Percentiles rank a stretch among this genome's conserved stretches.
Evolutionary conservation across 1,140 invertebrate genomes (phyloP).

Genomic region (Leptinotarsa texana): DNA sequence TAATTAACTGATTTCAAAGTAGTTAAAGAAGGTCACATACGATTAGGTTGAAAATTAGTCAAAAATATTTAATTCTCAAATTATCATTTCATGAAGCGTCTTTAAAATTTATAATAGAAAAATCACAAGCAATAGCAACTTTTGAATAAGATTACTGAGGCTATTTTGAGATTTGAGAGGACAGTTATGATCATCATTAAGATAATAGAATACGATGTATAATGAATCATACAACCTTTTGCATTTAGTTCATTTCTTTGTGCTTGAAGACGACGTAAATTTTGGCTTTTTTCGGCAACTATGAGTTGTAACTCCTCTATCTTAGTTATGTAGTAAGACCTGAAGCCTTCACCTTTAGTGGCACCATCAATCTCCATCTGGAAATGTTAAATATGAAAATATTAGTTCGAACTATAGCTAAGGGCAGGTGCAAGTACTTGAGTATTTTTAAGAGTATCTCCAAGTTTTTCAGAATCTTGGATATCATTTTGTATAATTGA

Average conservation of each 20-base stretch:
- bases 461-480: conserved; percentile 27
- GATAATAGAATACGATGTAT: too few species aligned
- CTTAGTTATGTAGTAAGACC: conserved; percentile 95
- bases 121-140: too few species aligned
- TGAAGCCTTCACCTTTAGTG: conserved; percentile 82
- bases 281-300: conserved; percentile 97
- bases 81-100: neutral
- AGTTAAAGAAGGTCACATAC: too few species aligned
- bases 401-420: neutral
- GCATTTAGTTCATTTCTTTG: conserved; percentile 99
- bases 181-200: neutral
- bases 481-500: conserved; percentile 11
- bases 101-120: too few species aligned
- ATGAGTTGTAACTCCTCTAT: conserved; percentile 95
- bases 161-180: conserved; percentile 15
- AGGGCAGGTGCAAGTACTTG: conserved; percentile 7
- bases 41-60: too few species aligned
- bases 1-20: neutral
- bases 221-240: conserved; percentile 71
- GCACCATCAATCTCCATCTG: conserved; percentile 88
- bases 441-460: conserved; percentile 22
- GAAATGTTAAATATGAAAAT: conserved; percentile 39
- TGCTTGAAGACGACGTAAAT: conserved; percentile 94
- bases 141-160: neutral
- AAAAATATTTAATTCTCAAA: neutral